Evolutionary conservation across 35 echinoderm and acorn worm genomes (phyloP).

Genomic region (Lytechinus pictus): DNA sequence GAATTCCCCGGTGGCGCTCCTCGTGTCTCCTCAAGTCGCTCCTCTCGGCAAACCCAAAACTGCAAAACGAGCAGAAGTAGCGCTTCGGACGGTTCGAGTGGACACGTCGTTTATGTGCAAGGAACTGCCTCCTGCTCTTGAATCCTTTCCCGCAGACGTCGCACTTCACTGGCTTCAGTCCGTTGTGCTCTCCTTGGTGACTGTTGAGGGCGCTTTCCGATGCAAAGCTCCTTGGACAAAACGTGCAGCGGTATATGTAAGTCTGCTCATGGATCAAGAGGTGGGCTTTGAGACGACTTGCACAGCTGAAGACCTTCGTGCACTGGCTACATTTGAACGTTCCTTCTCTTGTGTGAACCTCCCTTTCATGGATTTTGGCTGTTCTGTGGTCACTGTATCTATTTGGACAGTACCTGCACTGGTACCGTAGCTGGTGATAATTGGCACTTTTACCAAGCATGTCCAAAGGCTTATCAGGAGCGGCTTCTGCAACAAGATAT

Average conservation of each 20-base stretch:
- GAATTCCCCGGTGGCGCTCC: neutral
- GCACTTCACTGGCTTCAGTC: neutral
- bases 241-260: neutral
- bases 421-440: neutral
- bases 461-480: neutral
- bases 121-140: neutral
- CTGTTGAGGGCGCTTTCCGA: neutral
- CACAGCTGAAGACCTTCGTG: neutral
- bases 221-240: neutral
- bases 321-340: neutral
- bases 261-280: neutral
- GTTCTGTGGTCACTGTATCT: neutral
- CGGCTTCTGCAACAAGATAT: neutral
- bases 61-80: neutral
- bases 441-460: constrained; percentile 25
- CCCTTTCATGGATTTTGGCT: neutral
- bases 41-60: neutral
- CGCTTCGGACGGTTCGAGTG: neutral
- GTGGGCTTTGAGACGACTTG: neutral
- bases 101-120: neutral
- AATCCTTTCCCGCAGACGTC: constrained; percentile 15
- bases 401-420: neutral
- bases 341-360: neutral
- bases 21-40: neutral
- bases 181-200: constrained; percentile 10